Evolutionary conservation across 2,888 invertebrate genomes (phyloP).

Genomic region (Invenusta paracnida): DNA sequence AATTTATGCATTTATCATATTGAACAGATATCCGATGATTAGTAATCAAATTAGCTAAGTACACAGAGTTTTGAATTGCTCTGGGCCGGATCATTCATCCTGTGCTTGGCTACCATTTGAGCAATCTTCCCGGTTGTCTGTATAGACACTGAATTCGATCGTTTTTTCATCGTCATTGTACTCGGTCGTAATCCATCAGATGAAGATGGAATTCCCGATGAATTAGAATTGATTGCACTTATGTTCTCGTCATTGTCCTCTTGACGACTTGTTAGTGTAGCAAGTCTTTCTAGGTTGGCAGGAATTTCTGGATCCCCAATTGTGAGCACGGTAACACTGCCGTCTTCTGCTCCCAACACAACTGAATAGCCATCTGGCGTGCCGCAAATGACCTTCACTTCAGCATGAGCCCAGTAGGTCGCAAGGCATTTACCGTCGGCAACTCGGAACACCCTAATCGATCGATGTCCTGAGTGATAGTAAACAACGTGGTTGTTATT

Average conservation of each 20-base stretch:
- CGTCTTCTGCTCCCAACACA: constrained; percentile 84
- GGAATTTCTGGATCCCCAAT: constrained; percentile 66
- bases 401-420: constrained; percentile 66
- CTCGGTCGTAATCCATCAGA: too few relatives aligned
- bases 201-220: too few relatives aligned
- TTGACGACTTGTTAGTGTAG: not conserved
- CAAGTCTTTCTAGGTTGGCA: not conserved
- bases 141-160: not conserved
- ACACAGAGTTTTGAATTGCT: not conserved
- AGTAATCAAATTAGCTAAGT: not conserved
- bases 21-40: too few relatives aligned
- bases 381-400: constrained; percentile 53
- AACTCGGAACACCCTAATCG: constrained; percentile 83
- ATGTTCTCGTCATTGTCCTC: not conserved
- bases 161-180: too few relatives aligned
- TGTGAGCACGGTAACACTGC: constrained; percentile 82
- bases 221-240: not conserved
- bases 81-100: not conserved
- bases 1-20: too few relatives aligned
- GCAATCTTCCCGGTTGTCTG: not conserved
- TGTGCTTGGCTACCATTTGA: not conserved
- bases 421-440: constrained; percentile 83
- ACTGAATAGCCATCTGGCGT: constrained; percentile 54
- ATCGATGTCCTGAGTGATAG: constrained; percentile 77
- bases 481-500: constrained; percentile 91